Base-by-base conservation (phyloP, 2,797 vertebrate species). In the Xenentodon cancila region DNA sequence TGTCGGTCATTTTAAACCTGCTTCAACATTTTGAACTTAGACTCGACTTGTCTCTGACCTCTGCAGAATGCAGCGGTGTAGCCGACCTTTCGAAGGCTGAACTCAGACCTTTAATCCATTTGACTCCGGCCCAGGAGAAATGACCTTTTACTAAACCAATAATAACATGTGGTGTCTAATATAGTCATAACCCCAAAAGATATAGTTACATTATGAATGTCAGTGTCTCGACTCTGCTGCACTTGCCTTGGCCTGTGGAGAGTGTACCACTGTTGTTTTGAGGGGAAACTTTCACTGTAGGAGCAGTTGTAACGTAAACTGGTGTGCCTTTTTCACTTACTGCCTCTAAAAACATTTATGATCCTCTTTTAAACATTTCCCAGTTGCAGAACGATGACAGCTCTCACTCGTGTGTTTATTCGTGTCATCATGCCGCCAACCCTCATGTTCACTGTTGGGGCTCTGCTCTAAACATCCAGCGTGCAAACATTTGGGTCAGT, bases 81-180 rank as follows among this genome's bases (percentile, higher is more conserved):
- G 40, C 59, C 43, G 82, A 91, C 91, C 92, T 92, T 93, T 91
- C 54, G 64, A 50, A 54, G 48, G 61, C 50, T 91, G 90, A 91
- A 92, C 92, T 91, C 75, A 22, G 86, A 92, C 92, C 91, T 93
- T 94, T 92, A 75, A 69, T 75, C 53, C 59, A 37, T 71, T 25
- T 27, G 49, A 66, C 53, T 66, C 52, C 59, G 60, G 53, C 60
- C 32, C 19, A 1, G 22, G 52, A 79, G 67, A 68, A 71, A 71
- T 93, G 93, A 92, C 93, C 93, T 94, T 56, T 94, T 91, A 61
- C 79, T 56, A 78, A 75, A 72, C 82, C 77, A 85, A 59, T 82
- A 69, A 68, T 74, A 77, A 54, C 64, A 53, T 64, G 54, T 37
- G 32, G 64, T 19, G 90, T 90, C 86, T 92, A 92, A 93, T 92